A percentile compares a stretch with the other conserved stretches of the same genome.
phyloP scores from a whole-genome alignment of 2,797 vertebrate genomes.

The Protonibea diacanthus region DNA sequence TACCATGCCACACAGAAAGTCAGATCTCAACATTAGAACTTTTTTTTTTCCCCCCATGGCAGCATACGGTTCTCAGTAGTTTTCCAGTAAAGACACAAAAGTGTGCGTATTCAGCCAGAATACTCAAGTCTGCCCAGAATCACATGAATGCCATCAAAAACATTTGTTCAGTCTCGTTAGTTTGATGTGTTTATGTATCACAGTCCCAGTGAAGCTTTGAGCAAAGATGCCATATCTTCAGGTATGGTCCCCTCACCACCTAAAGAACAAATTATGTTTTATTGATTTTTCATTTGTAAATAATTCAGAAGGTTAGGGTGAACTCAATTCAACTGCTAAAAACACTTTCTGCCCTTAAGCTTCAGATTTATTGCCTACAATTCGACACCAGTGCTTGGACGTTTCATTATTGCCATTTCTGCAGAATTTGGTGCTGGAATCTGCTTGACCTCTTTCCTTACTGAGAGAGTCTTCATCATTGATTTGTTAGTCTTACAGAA shows the following conservation, averaged over 20 bases:
- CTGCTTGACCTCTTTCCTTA: neutral
- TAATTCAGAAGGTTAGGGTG: neutral
- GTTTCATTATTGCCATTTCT: neutral
- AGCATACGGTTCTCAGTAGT: conserved; percentile 61
- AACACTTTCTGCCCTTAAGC: neutral
- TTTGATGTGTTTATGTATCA: conserved; percentile 70
- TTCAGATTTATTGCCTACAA: neutral
- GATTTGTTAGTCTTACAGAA: neutral
- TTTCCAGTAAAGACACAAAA: conserved; percentile 38
- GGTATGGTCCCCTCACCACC: conserved; percentile 91
- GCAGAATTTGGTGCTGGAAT: neutral
- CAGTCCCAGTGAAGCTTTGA: conserved; percentile 94
- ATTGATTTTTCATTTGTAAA: neutral
- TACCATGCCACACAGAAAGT: conserved; percentile 35
- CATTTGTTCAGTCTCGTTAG: conserved; percentile 27
- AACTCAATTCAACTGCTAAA: neutral
- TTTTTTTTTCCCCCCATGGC: conserved; percentile 32
- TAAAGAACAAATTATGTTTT: conserved; percentile 65
- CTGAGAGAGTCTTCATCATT: neutral
- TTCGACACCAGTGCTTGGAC: neutral
- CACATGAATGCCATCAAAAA: conserved; percentile 20
- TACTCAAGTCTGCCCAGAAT: conserved; percentile 48
- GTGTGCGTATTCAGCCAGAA: conserved; percentile 38
- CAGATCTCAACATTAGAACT: conserved; percentile 4
- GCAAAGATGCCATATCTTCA: conserved; percentile 93